A percentile compares a stretch with the other conserved stretches of the same genome.
These are phyloP conservation scores for Silurus aristotelis DNA, from an alignment of 2,797 vertebrate species.

Conservation along the genomic window DNA sequence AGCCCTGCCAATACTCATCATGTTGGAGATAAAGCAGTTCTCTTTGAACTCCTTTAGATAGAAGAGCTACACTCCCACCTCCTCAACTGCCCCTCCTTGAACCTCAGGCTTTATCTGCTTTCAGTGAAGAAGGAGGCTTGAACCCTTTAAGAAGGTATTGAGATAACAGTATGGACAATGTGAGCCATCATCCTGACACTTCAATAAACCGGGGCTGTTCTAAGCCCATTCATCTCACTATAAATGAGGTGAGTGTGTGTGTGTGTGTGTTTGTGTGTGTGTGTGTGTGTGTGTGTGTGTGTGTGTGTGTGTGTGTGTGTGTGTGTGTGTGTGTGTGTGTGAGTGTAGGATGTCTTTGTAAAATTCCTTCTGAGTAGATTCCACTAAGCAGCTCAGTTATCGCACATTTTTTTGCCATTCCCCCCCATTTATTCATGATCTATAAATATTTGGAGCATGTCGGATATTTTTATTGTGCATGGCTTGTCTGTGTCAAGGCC, in stretches of 20 bases:
- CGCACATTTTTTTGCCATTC: neutral
- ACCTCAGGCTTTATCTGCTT: conserved; percentile 79
- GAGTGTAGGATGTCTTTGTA: conserved; percentile 8
- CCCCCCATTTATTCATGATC: conserved; percentile 17
- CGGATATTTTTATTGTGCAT: conserved; percentile 15
- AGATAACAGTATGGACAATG: conserved; percentile 69
- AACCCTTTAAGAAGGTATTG: conserved; percentile 66
- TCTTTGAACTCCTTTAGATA: conserved; percentile 72
- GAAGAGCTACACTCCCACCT: conserved; percentile 62
- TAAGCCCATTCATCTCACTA: conserved; percentile 52
- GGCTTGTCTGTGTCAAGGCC: neutral
- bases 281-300: conserved; percentile 33
- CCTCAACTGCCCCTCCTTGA: conserved; percentile 22
- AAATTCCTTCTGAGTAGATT: conserved; percentile 8
- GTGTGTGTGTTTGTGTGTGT: conserved; percentile 37
- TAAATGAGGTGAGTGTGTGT: conserved; percentile 42
- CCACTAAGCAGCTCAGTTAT: neutral
- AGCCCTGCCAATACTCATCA: conserved; percentile 72
- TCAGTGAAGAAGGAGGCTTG: conserved; percentile 79
- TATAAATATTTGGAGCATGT: neutral
- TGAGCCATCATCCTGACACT: conserved; percentile 56
- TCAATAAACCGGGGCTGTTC: conserved; percentile 54
- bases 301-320: conserved; percentile 35
- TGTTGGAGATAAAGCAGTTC: conserved; percentile 80
- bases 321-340: conserved; percentile 38